A percentile compares a stretch with the other conserved stretches of the same genome.
Evolutionary conservation across 2,113 vertebrate genomes (phyloP).

Genomic region (Grammomys dolichurus): DNA sequence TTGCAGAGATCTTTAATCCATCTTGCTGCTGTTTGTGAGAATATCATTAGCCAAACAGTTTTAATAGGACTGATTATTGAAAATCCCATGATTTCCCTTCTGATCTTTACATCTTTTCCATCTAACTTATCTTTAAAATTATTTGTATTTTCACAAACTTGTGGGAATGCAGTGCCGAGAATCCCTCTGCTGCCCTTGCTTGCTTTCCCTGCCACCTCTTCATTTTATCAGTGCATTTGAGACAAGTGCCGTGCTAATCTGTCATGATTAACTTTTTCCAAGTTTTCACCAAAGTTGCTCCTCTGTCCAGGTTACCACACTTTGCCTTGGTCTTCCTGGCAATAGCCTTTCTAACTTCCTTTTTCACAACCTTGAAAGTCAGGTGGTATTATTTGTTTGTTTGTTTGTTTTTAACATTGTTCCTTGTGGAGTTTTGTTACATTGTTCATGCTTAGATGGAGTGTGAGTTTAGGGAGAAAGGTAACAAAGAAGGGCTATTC

Average conservation of each 20-base stretch:
- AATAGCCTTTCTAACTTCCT: background rate
- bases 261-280: background rate
- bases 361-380: background rate
- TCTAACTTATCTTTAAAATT: slow-evolving; percentile 25
- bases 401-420: background rate
- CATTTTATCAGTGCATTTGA: background rate
- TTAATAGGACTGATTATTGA: background rate
- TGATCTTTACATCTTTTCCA: slow-evolving; percentile 25
- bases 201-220: background rate
- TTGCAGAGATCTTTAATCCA: slow-evolving; percentile 6
- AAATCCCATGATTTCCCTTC: background rate
- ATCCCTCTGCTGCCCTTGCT: background rate
- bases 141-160: slow-evolving; percentile 16
- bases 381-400: background rate
- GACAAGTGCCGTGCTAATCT: background rate
- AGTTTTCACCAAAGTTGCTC: background rate
- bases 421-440: background rate
- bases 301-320: background rate
- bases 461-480: background rate
- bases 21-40: slow-evolving; percentile 46
- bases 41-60: slow-evolving; percentile 41
- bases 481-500: background rate
- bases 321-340: background rate
- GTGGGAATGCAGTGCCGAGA: background rate
- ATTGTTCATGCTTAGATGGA: background rate